A percentile compares a stretch with the other conserved stretches of the same genome.
Evolutionary conservation across 2,888 invertebrate genomes (phyloP).

Genomic region (Hydrotaea cyrtoneurina): DNA sequence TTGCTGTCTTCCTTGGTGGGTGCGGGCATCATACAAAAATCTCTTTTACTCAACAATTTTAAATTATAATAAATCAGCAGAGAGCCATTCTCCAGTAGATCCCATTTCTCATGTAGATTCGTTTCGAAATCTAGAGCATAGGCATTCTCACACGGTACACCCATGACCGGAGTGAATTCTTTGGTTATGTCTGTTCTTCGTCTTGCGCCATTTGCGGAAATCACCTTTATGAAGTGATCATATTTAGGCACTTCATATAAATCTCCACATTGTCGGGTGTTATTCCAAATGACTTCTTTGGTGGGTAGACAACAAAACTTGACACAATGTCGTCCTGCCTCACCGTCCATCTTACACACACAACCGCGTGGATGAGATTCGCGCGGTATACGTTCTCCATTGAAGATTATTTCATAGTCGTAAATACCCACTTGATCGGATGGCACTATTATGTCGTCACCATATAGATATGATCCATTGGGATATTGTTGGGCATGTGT

Average conservation of each 20-base stretch:
- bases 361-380: slow-evolving; percentile 71
- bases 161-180: slow-evolving; percentile 32
- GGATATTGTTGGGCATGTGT: slow-evolving; percentile 58
- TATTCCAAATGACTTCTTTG: not conserved
- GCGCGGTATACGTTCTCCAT: slow-evolving; percentile 40
- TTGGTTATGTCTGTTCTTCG: not conserved
- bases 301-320: slow-evolving; percentile 71
- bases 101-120: slow-evolving; percentile 69
- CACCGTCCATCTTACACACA: slow-evolving; percentile 69
- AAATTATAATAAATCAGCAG: slow-evolving; percentile 6
- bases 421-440: slow-evolving; percentile 63
- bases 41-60: slow-evolving; percentile 44
- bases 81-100: slow-evolving; percentile 72
- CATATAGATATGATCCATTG: slow-evolving; percentile 71
- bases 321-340: slow-evolving; percentile 65
- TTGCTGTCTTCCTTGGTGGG: not conserved
- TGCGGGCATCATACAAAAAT: slow-evolving; percentile 60
- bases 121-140: slow-evolving; percentile 73
- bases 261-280: slow-evolving; percentile 23
- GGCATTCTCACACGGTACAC: slow-evolving; percentile 69
- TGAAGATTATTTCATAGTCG: slow-evolving; percentile 62
- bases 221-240: slow-evolving; percentile 43
- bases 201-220: slow-evolving; percentile 19
- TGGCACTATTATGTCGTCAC: slow-evolving; percentile 69
- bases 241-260: slow-evolving; percentile 29